These are phyloP conservation scores for Caenorhabditis elegans DNA, from an alignment of 1,140 invertebrate species.

Conservation along the genomic window WBcel235 BX284602.5:7461001-7461500, in stretches of 20 bases:
- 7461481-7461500: constrained; percentile 37
- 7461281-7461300: constrained; percentile 25
- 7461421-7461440: constrained; percentile 45
- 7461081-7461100: neutral
- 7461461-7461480: constrained; percentile 32
- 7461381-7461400: constrained; percentile 38
- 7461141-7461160: constrained; percentile 44
- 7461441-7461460: constrained; percentile 37
- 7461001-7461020: constrained; percentile 35
- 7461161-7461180: constrained; percentile 44
- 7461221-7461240: constrained; percentile 18
- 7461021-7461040: constrained; percentile 43
- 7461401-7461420: constrained; percentile 41
- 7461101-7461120: constrained; percentile 37
- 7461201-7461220: constrained; percentile 37
- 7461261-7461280: constrained; percentile 45
- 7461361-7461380: constrained; percentile 37
- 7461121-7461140: constrained; percentile 46
- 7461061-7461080: constrained; percentile 3
- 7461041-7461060: constrained; percentile 39
- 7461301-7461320: constrained; percentile 37
- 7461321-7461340: constrained; percentile 43
- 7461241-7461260: constrained; percentile 41
- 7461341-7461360: neutral
- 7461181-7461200: constrained; percentile 42